phyloP scores from a whole-genome alignment of 2,888 invertebrate genomes.

The Sturmia bella region DNA sequence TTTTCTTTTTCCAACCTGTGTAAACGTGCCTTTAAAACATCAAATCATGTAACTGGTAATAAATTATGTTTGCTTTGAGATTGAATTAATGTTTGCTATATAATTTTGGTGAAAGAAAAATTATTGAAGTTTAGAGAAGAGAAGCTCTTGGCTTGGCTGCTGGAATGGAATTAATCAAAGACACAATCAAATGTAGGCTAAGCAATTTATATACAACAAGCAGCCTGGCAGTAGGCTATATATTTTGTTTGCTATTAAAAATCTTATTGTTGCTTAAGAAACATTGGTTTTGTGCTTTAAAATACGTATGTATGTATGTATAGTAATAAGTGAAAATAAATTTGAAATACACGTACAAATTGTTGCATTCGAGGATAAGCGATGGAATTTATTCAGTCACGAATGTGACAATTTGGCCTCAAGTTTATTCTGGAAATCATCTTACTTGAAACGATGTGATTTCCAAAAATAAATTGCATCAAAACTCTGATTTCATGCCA shows the following conservation, averaged over 20 bases:
- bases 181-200: not conserved
- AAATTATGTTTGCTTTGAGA: not conserved
- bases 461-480: too few relatives aligned
- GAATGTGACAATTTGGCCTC: too few relatives aligned
- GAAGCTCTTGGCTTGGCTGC: not conserved
- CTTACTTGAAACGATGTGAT: too few relatives aligned
- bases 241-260: not conserved
- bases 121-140: not conserved
- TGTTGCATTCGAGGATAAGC: too few relatives aligned
- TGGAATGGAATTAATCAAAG: not conserved
- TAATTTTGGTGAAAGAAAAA: not conserved
- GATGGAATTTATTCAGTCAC: too few relatives aligned
- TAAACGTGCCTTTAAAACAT: conserved; percentile 1
- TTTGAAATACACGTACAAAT: too few relatives aligned
- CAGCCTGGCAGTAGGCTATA: conserved; percentile 10
- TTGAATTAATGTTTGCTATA: not conserved
- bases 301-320: too few relatives aligned
- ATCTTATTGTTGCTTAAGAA: conserved; percentile 9
- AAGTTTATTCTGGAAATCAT: too few relatives aligned
- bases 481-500: too few relatives aligned
- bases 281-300: not conserved
- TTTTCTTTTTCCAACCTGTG: not conserved
- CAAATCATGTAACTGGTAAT: not conserved
- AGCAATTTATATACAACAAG: not conserved
- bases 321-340: too few relatives aligned